A percentile compares a stretch with the other conserved stretches of the same genome.
These are phyloP conservation scores for Papilio helenus DNA, from an alignment of 1,140 invertebrate genomes.

Conservation along the genomic window DNA sequence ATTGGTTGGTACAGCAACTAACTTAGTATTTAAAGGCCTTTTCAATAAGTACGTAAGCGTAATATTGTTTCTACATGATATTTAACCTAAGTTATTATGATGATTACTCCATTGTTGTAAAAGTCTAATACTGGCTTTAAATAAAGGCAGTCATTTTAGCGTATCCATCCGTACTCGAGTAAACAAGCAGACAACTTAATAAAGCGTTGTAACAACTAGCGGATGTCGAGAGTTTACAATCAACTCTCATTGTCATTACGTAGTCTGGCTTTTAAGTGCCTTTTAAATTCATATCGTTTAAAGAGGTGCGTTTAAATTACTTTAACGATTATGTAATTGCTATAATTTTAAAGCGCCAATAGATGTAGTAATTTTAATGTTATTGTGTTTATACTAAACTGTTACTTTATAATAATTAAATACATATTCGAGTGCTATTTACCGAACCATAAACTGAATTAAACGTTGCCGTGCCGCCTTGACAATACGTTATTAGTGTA, in stretches of 20 bases:
- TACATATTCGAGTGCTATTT: not conserved
- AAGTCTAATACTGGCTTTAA: not conserved
- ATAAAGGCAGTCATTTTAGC: not conserved
- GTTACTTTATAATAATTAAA: not conserved
- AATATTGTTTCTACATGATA: conserved; percentile 22
- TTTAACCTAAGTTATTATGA: not conserved
- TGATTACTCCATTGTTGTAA: not conserved
- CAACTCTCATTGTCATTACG: conserved; percentile 25
- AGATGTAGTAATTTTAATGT: not conserved
- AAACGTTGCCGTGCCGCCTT: not conserved
- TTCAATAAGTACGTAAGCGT: conserved; percentile 82
- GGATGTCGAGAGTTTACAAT: conserved; percentile 21
- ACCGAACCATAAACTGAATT: not conserved
- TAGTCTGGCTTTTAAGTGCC: conserved; percentile 20
- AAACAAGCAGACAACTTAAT: conserved; percentile 9
- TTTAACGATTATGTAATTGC: conserved; percentile 18
- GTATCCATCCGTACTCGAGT: not conserved
- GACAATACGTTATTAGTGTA: not conserved
- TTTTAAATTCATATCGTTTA: conserved; percentile 14
- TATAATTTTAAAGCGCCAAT: conserved; percentile 2
- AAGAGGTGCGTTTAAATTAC: conserved; percentile 22
- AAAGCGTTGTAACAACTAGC: conserved; percentile 6
- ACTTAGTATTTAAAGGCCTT: conserved; percentile 91
- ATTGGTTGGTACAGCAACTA: conserved; percentile 93
- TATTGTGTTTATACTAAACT: not conserved